These are phyloP conservation scores for Calcarius lapponicus DNA, from an alignment of 2,797 vertebrate genomes.

Conservation along the genomic window DNA sequence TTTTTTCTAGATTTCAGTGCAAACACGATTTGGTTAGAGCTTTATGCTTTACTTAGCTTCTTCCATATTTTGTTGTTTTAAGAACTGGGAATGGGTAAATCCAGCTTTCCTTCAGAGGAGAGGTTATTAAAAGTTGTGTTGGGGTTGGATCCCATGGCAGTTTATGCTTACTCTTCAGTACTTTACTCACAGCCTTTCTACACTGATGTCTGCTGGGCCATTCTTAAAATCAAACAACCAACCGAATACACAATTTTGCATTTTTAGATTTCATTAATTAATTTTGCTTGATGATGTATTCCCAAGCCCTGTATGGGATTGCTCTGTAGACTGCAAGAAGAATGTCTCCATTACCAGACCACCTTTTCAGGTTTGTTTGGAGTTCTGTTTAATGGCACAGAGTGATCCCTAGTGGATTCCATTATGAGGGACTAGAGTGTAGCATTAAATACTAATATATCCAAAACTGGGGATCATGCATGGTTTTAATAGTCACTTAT, in stretches of 20 bases:
- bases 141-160: neutral
- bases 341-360: neutral
- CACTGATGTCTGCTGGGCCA: neutral
- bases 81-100: neutral
- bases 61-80: neutral
- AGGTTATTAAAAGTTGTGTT: neutral
- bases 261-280: neutral
- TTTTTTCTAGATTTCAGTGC: neutral
- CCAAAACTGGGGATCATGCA: rapidly evolving
- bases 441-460: neutral
- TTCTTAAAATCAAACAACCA: neutral
- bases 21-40: neutral
- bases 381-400: neutral
- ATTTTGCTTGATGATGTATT: neutral
- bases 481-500: neutral
- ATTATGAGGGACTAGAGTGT: neutral
- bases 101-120: neutral
- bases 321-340: neutral
- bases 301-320: neutral
- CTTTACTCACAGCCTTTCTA: neutral
- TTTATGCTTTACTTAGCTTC: neutral
- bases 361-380: neutral
- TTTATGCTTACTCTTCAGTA: neutral
- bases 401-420: neutral
- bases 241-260: neutral